A percentile compares a stretch with the other conserved stretches of the same genome.
phyloP scores from a whole-genome alignment of 2,888 invertebrate species.

The Polydrusus pterygomalis region DNA sequence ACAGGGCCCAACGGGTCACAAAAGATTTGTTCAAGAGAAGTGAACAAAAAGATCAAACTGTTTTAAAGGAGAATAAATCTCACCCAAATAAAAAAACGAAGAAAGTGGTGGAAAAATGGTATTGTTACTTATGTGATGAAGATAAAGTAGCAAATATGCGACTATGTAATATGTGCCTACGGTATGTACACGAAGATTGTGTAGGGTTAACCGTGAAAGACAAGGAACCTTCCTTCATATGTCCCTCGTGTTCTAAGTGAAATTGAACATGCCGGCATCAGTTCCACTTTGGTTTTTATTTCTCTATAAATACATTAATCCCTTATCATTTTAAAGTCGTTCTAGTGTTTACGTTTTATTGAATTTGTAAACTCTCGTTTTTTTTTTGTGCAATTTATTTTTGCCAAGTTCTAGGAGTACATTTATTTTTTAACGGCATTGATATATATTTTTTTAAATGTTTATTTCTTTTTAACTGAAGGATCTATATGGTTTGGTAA shows the following conservation, averaged over 20 bases:
- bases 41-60: not conserved
- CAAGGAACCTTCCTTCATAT: not conserved
- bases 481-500: no score
- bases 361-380: no score
- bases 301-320: no score
- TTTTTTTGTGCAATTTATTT: no score
- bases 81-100: not conserved
- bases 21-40: not conserved
- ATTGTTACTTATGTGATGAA: conserved; percentile 12
- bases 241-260: not conserved
- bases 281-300: no score
- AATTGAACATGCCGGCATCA: no score
- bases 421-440: no score
- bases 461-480: no score
- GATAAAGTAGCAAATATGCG: conserved; percentile 12
- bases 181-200: conserved; percentile 9
- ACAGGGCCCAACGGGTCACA: not conserved
- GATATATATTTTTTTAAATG: no score
- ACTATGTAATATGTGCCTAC: conserved; percentile 5
- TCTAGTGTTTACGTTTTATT: no score
- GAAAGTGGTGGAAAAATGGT: conserved; percentile 7
- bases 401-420: no score
- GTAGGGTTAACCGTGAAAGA: conserved; percentile 1
- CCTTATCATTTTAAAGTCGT: no score
- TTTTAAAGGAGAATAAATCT: not conserved